These are phyloP conservation scores for Prochilodus magdalenae DNA, from an alignment of 2,113 vertebrate genomes.

Conservation along the genomic window DNA sequence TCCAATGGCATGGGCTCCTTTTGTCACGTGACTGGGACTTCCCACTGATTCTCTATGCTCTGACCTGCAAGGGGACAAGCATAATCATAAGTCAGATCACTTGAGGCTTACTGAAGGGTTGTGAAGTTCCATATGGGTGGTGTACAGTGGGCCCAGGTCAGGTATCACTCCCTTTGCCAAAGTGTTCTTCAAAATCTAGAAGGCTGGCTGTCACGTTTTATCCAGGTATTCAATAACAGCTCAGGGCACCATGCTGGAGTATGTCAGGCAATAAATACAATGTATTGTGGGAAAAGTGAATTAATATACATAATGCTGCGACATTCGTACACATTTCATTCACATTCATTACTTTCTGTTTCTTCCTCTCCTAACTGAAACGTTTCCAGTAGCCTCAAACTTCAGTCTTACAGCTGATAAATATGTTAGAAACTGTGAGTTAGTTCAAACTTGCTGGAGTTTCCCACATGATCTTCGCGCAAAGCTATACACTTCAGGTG, in stretches of 20 bases:
- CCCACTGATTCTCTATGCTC: constrained; percentile 75
- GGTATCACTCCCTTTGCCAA: too few species aligned
- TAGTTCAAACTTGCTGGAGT: neutral
- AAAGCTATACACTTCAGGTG: neutral
- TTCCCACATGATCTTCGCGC: neutral
- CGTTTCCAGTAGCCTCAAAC: too few species aligned
- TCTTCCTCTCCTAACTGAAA: too few species aligned
- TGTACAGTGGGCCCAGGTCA: neutral
- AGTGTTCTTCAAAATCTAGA: too few species aligned
- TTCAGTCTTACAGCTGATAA: neutral
- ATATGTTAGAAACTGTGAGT: neutral
- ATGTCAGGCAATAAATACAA: too few species aligned
- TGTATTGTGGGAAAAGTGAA: too few species aligned
- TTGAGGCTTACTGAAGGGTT: neutral
- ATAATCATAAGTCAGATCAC: neutral
- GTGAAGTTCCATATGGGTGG: neutral
- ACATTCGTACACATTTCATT: too few species aligned
- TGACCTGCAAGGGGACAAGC: constrained; percentile 70
- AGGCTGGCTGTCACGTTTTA: too few species aligned
- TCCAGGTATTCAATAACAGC: too few species aligned
- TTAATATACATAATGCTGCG: too few species aligned
- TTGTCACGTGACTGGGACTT: constrained; percentile 82
- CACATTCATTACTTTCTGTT: too few species aligned
- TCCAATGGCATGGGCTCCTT: constrained; percentile 92
- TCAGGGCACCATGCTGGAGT: too few species aligned